Evolutionary conservation across 2,888 invertebrate genomes (phyloP).

Genomic region (Dryobota labecula): DNA sequence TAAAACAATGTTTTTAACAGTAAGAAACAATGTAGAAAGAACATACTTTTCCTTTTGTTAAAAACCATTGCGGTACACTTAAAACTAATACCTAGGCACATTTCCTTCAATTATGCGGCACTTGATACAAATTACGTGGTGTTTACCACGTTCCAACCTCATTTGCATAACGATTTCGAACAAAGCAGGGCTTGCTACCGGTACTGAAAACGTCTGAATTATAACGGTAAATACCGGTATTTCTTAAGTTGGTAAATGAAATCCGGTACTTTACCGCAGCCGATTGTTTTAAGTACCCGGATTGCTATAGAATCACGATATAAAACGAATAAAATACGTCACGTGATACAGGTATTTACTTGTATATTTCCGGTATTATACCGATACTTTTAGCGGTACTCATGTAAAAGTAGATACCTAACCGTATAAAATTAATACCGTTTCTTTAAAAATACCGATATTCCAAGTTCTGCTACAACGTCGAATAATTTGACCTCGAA

Average conservation of each 20-base stretch:
- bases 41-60: not conserved
- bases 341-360: not conserved
- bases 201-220: constrained; percentile 7
- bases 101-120: constrained; percentile 56
- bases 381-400: no score
- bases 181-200: constrained; percentile 19
- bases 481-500: constrained; percentile 41
- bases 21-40: not conserved
- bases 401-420: no score
- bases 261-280: not conserved
- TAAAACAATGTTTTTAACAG: not conserved
- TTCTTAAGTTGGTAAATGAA: not conserved
- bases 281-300: not conserved
- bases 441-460: not conserved
- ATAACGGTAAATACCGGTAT: constrained; percentile 8
- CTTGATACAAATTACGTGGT: constrained; percentile 40
- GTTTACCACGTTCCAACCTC: constrained; percentile 27
- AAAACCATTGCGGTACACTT: constrained; percentile 43
- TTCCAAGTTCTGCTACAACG: not conserved
- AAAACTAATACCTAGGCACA: constrained; percentile 29
- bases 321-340: not conserved
- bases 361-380: not conserved
- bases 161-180: constrained; percentile 51
- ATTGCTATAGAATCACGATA: not conserved
- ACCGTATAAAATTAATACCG: no score